phyloP scores from a whole-genome alignment of 2,888 invertebrate genomes.

The Nomada goodeniana region DNA sequence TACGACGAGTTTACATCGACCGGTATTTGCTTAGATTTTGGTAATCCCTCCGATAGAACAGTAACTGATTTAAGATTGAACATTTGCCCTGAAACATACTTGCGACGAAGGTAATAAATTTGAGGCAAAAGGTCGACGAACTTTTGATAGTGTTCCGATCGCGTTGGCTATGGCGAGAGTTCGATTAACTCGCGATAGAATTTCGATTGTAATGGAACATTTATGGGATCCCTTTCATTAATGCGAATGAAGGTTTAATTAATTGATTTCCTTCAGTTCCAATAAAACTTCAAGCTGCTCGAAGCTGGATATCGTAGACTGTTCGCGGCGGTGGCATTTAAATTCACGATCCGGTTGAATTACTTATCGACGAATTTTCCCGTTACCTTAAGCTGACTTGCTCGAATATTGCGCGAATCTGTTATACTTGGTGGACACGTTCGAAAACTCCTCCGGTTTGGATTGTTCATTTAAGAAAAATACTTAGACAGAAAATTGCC shows the following conservation, averaged over 20 bases:
- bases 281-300: neutral
- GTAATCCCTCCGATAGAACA: conserved; percentile 20
- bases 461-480: conserved; percentile 45
- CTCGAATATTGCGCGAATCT: conserved; percentile 11
- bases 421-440: conserved; percentile 28
- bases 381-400: neutral
- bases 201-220: neutral
- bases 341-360: conserved; percentile 7
- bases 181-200: conserved; percentile 14
- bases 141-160: conserved; percentile 15
- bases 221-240: neutral
- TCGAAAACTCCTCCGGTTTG: conserved; percentile 9
- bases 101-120: conserved; percentile 28
- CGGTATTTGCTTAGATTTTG: conserved; percentile 12
- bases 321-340: neutral
- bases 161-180: neutral
- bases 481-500: conserved; percentile 7
- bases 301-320: neutral
- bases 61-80: conserved; percentile 14
- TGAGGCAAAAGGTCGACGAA: conserved; percentile 32
- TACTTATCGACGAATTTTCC: neutral
- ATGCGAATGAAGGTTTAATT: conserved; percentile 19
- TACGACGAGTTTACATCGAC: conserved; percentile 1
- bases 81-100: conserved; percentile 7
- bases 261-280: conserved; percentile 20